Evolutionary conservation across 2,888 invertebrate species (phyloP).

Genomic region (Apamea anceps): DNA sequence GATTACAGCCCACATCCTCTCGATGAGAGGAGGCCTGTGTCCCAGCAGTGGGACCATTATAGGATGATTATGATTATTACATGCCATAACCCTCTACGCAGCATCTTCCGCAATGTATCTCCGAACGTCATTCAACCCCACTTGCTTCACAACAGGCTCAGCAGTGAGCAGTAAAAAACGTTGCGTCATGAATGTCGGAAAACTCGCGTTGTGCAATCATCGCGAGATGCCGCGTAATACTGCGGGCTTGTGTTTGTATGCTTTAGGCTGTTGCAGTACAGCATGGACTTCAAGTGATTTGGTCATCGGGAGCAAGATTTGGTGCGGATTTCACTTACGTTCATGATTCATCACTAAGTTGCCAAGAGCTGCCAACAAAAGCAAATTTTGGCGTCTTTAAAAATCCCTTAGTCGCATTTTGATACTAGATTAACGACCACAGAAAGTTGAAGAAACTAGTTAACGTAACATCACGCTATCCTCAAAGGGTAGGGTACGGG

Average conservation of each 20-base stretch:
- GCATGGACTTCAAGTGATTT: neutral
- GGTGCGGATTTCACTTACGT: neutral
- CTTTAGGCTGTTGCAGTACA: slow-evolving; percentile 2
- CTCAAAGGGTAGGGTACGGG: neutral
- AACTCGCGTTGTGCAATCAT: slow-evolving; percentile 53
- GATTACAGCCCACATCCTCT: too few species aligned
- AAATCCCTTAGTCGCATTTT: neutral
- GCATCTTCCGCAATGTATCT: slow-evolving; percentile 43
- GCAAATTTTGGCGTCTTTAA: too few species aligned
- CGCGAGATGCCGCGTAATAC: slow-evolving; percentile 51
- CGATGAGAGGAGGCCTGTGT: too few species aligned
- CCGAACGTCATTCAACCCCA: slow-evolving; percentile 50
- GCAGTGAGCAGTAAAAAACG: slow-evolving; percentile 44
- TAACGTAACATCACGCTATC: neutral
- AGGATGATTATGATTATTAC: neutral
- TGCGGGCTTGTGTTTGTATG: slow-evolving; percentile 2
- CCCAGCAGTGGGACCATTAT: too few species aligned
- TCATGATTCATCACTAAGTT: neutral
- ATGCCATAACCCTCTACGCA: slow-evolving; percentile 14
- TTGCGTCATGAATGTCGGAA: slow-evolving; percentile 53
- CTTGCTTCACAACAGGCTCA: slow-evolving; percentile 34
- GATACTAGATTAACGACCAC: neutral
- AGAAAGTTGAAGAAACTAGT: neutral
- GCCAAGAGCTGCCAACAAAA: neutral
- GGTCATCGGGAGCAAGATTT: neutral